A percentile compares a stretch with the other conserved stretches of the same genome.
Evolutionary conservation across 2,797 vertebrate species (phyloP).

Genomic region (Astyanax mexicanus): DNA sequence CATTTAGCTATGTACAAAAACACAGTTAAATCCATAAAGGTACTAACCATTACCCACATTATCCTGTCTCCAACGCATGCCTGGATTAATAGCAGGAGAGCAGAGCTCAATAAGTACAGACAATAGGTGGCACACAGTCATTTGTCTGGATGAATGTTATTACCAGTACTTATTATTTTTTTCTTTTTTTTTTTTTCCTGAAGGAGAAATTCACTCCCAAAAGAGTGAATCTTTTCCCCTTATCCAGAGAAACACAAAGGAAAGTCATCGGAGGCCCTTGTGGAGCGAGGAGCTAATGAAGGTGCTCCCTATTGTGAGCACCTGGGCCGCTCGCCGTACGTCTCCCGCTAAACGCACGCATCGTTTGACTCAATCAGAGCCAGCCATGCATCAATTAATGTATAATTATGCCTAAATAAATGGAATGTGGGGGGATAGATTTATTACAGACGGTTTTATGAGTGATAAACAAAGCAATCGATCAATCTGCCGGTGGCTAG

Average conservation of each 20-base stretch:
- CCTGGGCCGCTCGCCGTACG: slow-evolving; percentile 50
- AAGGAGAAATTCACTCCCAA: slow-evolving; percentile 47
- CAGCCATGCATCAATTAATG: slow-evolving; percentile 82
- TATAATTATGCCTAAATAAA: slow-evolving; percentile 78
- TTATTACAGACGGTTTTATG: slow-evolving; percentile 82
- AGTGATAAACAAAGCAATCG: slow-evolving; percentile 84
- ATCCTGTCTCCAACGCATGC: slow-evolving; percentile 14
- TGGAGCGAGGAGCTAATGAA: slow-evolving; percentile 55
- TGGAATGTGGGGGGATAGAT: slow-evolving; percentile 65
- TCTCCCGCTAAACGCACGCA: slow-evolving; percentile 65
- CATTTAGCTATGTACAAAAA: slow-evolving; percentile 11
- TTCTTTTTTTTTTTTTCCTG: slow-evolving; percentile 22
- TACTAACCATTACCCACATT: slow-evolving; percentile 29
- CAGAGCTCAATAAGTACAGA: slow-evolving; percentile 35
- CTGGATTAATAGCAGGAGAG: slow-evolving; percentile 35
- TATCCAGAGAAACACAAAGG: slow-evolving; percentile 57
- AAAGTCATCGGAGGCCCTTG: slow-evolving; percentile 57
- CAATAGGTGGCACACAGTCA: slow-evolving; percentile 42
- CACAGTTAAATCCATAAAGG: slow-evolving; percentile 6
- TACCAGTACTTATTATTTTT: slow-evolving; percentile 33
- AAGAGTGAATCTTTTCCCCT: slow-evolving; percentile 45
- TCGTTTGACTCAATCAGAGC: slow-evolving; percentile 79
- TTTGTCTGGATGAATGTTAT: slow-evolving; percentile 56
- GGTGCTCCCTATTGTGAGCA: slow-evolving; percentile 60
- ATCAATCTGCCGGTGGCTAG: slow-evolving; percentile 72